Conservation (phyloP, 2,888 invertebrate genomes). For the Sepioteuthis lessoniana region DNA sequence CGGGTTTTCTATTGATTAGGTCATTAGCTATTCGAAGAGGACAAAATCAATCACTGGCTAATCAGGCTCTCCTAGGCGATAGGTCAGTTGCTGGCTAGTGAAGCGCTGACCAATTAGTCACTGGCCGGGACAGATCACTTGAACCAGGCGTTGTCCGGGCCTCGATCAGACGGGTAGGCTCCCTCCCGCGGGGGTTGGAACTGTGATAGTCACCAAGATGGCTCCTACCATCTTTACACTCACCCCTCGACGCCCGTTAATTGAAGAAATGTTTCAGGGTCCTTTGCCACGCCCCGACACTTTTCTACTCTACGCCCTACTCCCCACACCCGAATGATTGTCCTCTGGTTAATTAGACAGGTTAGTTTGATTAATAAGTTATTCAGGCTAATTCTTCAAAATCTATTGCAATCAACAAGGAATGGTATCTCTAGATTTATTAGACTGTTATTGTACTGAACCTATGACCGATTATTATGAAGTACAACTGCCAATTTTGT, state of each 20-base stretch:
- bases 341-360: background rate
- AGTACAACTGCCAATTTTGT: too few relatives aligned
- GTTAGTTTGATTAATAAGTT: background rate
- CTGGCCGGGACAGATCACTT: conserved; percentile 33
- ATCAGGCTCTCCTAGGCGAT: background rate
- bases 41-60: conserved; percentile 33
- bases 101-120: conserved; percentile 1
- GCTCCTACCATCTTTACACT: background rate
- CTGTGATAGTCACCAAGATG: background rate
- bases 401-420: background rate
- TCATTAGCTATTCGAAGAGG: background rate
- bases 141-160: conserved; percentile 24
- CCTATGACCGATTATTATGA: too few relatives aligned
- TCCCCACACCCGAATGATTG: background rate
- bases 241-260: background rate
- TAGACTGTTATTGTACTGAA: too few relatives aligned
- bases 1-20: background rate
- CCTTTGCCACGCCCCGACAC: background rate
- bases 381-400: conserved; percentile 16
- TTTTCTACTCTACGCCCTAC: background rate
- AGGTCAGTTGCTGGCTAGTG: conserved; percentile 23
- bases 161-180: conserved; percentile 4
- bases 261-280: conserved; percentile 33
- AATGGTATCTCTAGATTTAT: background rate
- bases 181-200: background rate